Evolutionary conservation across 2,797 vertebrate species (phyloP), one percentile per base, ranked within the genome.

Genomic region (Hippopotamyrus pictus): DNA sequence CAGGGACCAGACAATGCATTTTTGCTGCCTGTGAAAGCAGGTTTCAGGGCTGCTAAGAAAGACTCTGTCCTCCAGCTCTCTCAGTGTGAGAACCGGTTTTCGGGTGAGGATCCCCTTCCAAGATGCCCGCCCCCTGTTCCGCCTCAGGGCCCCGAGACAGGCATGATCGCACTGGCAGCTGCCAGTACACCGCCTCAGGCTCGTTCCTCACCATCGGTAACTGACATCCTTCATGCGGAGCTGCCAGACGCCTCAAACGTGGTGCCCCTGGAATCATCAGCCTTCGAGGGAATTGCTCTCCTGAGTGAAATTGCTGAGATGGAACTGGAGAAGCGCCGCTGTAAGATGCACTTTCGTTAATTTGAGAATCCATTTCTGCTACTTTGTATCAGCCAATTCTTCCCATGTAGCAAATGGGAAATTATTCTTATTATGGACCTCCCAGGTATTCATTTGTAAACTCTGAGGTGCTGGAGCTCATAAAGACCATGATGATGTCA

Each of bases 301-400:
- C 96, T 99, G 89, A 98, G 98, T 84, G 97, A 99, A 93, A 97
- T 99, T 73, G 98, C 97, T 0, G 97, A 97, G 91, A 93, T 96
- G 89, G 98, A 98, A 91, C 96, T 98, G 91, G 97, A 98, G 92
- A 95, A 94, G 90, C 90, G 95, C 89, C 94, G 94, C 76, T 95
- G 95, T 91, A 95, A 96, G 89, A 93, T 96, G 97, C 93, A 95
- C 96, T 86, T 79, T 41, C 62, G 22, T 53, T n/a, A 19, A 82
- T 82, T 82, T 82, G 29, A 86, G 19, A 33, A 44, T 86, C 53
- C 14, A 57, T n/a, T 82, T 82, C 76, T 82, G 25, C 22, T 11
- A 14, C 51, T 59, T 57, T 57, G 48, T 29, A 86, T 53, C 51
- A 17, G 25, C 33, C 25, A 53, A 7, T 53, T 53, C 12, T 88